Evolutionary conservation across 92 coral and sea anemone genomes (phyloP).

Genomic region (Actinostola sp.): DNA sequence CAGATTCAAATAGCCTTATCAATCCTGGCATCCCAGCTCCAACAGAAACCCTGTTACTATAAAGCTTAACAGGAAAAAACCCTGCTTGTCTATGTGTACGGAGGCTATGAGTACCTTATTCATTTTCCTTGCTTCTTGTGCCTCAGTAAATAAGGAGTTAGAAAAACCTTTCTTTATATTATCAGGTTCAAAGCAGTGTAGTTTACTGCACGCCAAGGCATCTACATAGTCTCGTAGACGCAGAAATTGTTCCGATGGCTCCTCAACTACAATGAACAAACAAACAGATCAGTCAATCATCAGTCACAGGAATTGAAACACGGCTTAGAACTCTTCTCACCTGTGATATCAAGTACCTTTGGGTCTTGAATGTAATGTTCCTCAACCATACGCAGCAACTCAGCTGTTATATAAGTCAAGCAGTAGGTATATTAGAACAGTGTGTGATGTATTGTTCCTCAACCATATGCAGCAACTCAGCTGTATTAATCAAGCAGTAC

Average conservation of each 20-base stretch:
- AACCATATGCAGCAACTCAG: too few species aligned
- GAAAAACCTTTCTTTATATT: constrained; percentile 78
- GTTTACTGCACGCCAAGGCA: constrained; percentile 76
- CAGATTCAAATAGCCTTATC: too few species aligned
- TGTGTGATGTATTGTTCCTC: too few species aligned
- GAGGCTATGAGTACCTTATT: too few species aligned
- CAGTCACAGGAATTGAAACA: too few species aligned
- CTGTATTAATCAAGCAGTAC: too few species aligned
- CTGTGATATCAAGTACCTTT: constrained; percentile 93
- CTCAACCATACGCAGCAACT: constrained; percentile 77
- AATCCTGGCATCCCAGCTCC: too few species aligned
- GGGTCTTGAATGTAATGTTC: constrained; percentile 80
- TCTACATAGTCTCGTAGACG: constrained; percentile 93
- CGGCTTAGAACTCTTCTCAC: too few species aligned
- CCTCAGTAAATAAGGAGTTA: constrained; percentile 66
- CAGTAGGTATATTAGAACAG: neutral
- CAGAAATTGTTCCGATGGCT: constrained; percentile 82
- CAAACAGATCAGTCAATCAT: neutral
- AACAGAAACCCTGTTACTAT: too few species aligned
- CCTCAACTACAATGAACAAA: constrained; percentile 74
- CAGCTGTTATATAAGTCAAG: constrained; percentile 39
- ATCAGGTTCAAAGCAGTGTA: constrained; percentile 78
- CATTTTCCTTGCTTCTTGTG: constrained; percentile 76
- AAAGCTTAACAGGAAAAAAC: neutral
- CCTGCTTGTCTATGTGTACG: neutral